A percentile compares a stretch with the other conserved stretches of the same genome.
Conservation (phyloP, 1,140 invertebrate species). For the Coptotermes formosanus region DNA sequence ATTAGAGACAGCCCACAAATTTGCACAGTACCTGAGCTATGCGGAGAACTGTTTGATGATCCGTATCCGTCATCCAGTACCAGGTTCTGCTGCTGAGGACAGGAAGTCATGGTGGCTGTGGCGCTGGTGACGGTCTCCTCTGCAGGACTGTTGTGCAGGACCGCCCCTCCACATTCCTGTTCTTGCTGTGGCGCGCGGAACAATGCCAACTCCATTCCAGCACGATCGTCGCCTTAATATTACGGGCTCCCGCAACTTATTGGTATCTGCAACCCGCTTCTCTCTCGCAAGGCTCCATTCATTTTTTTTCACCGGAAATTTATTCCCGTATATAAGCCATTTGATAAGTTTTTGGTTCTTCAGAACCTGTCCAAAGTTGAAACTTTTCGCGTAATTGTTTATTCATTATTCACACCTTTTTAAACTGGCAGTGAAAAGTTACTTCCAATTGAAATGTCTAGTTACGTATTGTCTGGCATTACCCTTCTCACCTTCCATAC, state of each 20-base stretch:
- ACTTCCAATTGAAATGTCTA: no score
- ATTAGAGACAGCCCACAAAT: no score
- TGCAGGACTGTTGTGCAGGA: neutral
- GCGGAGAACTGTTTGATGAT: slow-evolving; percentile 53
- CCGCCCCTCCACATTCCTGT: neutral
- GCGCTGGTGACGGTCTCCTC: neutral
- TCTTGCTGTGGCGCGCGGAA: neutral
- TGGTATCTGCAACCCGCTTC: neutral
- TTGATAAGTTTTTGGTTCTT: no score
- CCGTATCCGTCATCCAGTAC: slow-evolving; percentile 54
- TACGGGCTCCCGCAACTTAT: neutral
- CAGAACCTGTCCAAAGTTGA: no score
- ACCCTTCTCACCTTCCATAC: no score
- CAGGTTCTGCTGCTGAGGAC: slow-evolving; percentile 22
- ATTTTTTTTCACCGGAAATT: neutral
- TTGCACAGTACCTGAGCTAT: slow-evolving; percentile 47
- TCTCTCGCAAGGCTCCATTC: neutral
- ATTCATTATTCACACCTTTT: no score
- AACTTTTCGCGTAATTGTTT: no score
- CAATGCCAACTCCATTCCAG: neutral
- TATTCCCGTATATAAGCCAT: neutral
- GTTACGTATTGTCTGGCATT: no score
- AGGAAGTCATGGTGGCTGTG: neutral
- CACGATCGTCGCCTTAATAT: neutral
- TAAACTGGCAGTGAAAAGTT: no score